phyloP scores from a whole-genome alignment of 2,888 invertebrate species.

The Chaetogeoica ovagalla region DNA sequence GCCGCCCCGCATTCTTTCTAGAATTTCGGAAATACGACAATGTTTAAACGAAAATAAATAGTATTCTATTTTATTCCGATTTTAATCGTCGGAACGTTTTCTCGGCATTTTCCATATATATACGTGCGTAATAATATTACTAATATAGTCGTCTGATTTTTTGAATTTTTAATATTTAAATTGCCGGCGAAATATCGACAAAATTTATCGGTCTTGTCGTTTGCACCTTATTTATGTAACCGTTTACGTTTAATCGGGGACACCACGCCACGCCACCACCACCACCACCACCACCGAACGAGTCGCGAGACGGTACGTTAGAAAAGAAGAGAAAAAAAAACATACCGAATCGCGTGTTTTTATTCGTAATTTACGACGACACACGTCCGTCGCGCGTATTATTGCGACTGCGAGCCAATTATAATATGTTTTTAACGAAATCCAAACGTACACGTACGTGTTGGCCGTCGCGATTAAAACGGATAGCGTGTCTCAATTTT shows the following conservation, averaged over 20 bases:
- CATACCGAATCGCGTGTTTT: too few species aligned
- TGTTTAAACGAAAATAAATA: too few species aligned
- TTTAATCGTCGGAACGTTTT: not conserved
- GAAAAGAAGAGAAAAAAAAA: too few species aligned
- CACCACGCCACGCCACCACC: not conserved
- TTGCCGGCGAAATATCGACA: not conserved
- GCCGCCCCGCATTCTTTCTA: too few species aligned
- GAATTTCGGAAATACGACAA: too few species aligned
- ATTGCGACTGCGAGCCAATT: not conserved
- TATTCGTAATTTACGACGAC: not conserved
- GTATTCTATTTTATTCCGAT: too few species aligned
- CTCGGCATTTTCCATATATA: not conserved
- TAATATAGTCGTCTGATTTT: not conserved
- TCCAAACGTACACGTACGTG: too few species aligned
- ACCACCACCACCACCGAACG: too few species aligned
- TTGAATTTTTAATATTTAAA: conserved; percentile 3
- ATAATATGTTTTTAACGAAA: too few species aligned
- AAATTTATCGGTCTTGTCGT: conserved; percentile 28
- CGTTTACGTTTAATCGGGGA: not conserved
- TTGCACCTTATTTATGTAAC: conserved; percentile 22
- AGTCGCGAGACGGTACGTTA: too few species aligned
- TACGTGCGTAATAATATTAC: not conserved
- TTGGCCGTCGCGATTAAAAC: conserved; percentile 6
- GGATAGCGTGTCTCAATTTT: conserved; percentile 35
- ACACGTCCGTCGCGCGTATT: not conserved